Base-by-base conservation (phyloP, 2,888 invertebrate genomes). In the Diarsia brunnea region DNA sequence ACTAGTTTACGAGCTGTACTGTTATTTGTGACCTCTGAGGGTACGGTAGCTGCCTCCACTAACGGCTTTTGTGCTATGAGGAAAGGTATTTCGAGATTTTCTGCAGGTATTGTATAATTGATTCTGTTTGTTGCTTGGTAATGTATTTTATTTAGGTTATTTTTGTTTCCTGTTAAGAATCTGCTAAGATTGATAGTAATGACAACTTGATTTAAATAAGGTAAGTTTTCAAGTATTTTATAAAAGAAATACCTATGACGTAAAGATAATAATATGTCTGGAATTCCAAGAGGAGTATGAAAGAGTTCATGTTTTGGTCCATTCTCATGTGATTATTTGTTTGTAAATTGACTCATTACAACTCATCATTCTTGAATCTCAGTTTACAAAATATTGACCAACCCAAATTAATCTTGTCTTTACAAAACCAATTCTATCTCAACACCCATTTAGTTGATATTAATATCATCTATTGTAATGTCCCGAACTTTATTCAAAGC, bases 1-100 rank as follows among this genome's bases (percentile, higher is more conserved):
- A 93, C 94, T 95, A 94, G 95, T 96, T 96, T 96, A 96, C 94
- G 96, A 95, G 92, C 91, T 88, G 91, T 92, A 93, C 94, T 89
- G 95, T 95, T 95, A 94, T 95, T 95, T 95, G 95, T 90, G 94
- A 95, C 94, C 94, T 94, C 90, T 84, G 89, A 91, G 93, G 90
- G 91, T 83, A 77, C 85, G 82, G 86, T 87, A 86, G 88, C 86
- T 77, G 82, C 77, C 63, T 68, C 73, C 55, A 70, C 88, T 88
- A 87, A 87, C 88, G 87, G 82, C 78, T 84, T 84, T 88, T 87
- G 76, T 86, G 65, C 75, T 81, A 82, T 84, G 70, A 87, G 77
- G 79, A 77, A 86, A 86, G 78, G 78, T 73, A 77, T 71, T 85
- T 77, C 63, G 55, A 73, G 82, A 81, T 77, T 81, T 82, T 61